Conservation (phyloP, 2,888 invertebrate genomes). For the Chesias legatella region DNA sequence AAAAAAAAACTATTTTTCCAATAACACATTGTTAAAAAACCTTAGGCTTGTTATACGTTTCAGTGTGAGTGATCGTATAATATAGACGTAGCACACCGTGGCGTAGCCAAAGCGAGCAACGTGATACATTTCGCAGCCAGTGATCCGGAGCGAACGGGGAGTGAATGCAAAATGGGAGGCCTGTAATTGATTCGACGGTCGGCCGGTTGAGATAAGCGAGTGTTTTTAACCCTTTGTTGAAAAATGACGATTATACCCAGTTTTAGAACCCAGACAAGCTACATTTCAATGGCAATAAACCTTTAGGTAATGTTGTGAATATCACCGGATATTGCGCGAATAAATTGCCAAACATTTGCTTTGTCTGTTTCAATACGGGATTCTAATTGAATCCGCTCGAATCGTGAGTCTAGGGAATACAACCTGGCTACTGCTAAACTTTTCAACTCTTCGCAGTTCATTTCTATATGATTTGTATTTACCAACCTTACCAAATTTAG, state of each 20-base stretch:
- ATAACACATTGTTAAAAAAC: not conserved
- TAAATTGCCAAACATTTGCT: slow-evolving; percentile 27
- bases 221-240: slow-evolving; percentile 49
- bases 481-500: too few species aligned
- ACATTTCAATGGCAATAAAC: slow-evolving; percentile 49
- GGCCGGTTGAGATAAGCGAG: slow-evolving; percentile 38
- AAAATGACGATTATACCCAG: slow-evolving; percentile 47
- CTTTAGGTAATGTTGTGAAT: slow-evolving; percentile 51
- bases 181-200: slow-evolving; percentile 51
- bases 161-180: slow-evolving; percentile 28
- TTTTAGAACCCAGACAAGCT: slow-evolving; percentile 40
- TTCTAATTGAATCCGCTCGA: too few species aligned
- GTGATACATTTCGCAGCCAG: slow-evolving; percentile 30
- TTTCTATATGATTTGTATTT: too few species aligned
- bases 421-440: too few species aligned
- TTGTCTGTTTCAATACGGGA: too few species aligned
- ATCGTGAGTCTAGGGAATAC: too few species aligned
- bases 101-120: slow-evolving; percentile 27
- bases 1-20: too few species aligned
- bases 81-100: not conserved
- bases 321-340: slow-evolving; percentile 44
- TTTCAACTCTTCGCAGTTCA: too few species aligned
- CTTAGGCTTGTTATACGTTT: not conserved
- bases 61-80: not conserved
- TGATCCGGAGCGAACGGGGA: slow-evolving; percentile 26